Percentiles rank a stretch among this genome's conserved stretches.
Evolutionary conservation across 2,888 invertebrate genomes (phyloP).

Genomic region (Drosophila ezoana): DNA sequence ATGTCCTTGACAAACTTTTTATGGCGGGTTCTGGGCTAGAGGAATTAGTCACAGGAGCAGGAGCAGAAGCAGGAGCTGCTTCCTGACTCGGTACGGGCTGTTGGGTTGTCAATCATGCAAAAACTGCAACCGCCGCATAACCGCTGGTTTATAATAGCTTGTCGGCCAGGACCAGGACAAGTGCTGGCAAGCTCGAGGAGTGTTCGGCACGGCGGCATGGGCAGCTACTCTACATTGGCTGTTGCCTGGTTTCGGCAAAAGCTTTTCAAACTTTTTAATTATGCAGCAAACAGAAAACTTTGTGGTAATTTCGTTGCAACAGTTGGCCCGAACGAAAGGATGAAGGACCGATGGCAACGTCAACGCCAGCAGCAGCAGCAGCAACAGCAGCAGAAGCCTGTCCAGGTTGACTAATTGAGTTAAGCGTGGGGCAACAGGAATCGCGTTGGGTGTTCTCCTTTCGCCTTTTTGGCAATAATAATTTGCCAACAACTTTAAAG

Average conservation of each 20-base stretch:
- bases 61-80: conserved; percentile 18
- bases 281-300: conserved; percentile 80
- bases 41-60: not conserved
- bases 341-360: conserved; percentile 47
- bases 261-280: conserved; percentile 81
- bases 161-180: conserved; percentile 33
- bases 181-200: conserved; percentile 7
- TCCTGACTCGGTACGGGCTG: conserved; percentile 58
- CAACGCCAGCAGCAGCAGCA: conserved; percentile 31
- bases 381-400: conserved; percentile 48
- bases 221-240: conserved; percentile 31
- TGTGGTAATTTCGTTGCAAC: conserved; percentile 79
- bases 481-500: conserved; percentile 79
- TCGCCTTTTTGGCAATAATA: conserved; percentile 66
- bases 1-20: conserved; percentile 68
- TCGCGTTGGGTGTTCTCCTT: conserved; percentile 22
- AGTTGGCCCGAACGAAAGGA: conserved; percentile 66
- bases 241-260: conserved; percentile 78
- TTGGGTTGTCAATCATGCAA: conserved; percentile 78
- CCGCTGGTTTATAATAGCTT: conserved; percentile 74
- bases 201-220: not conserved
- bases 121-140: conserved; percentile 77
- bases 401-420: conserved; percentile 75
- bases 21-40: conserved; percentile 31
- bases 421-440: conserved; percentile 53